A percentile compares a stretch with the other conserved stretches of the same genome.
Evolutionary conservation across 2,113 vertebrate genomes (phyloP).

Genomic region (Trochalopteron elliotii): DNA sequence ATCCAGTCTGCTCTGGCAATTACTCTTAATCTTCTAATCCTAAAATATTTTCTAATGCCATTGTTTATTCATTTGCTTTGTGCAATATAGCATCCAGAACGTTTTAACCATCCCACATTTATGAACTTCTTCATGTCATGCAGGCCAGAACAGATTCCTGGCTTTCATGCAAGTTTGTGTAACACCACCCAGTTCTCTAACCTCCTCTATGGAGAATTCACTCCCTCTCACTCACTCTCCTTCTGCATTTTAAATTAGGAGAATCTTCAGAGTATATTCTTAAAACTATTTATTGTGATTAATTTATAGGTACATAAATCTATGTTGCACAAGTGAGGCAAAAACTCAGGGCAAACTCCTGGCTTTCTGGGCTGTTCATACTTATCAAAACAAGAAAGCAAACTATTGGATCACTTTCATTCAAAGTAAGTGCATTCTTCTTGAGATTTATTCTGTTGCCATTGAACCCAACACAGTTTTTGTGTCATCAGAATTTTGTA

Average conservation of each 20-base stretch:
- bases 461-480: neutral
- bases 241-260: neutral
- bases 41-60: constrained; percentile 65
- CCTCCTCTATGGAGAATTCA: neutral
- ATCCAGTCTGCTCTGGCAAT: constrained; percentile 62
- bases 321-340: neutral
- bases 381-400: constrained; percentile 6
- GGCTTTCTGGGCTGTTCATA: neutral
- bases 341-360: neutral
- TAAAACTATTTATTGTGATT: neutral
- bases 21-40: constrained; percentile 73
- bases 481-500: neutral
- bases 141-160: constrained; percentile 71
- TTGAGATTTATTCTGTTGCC: neutral
- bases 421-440: neutral
- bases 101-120: constrained; percentile 64
- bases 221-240: neutral
- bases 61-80: constrained; percentile 67
- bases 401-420: neutral
- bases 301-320: neutral
- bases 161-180: constrained; percentile 53
- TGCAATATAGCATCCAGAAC: constrained; percentile 70
- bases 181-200: constrained; percentile 54
- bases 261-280: neutral
- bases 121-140: constrained; percentile 49